A percentile compares a stretch with the other conserved stretches of the same genome.
These are phyloP conservation scores for Ylistrum balloti DNA, from an alignment of 1,140 invertebrate species.

Conservation along the genomic window DNA sequence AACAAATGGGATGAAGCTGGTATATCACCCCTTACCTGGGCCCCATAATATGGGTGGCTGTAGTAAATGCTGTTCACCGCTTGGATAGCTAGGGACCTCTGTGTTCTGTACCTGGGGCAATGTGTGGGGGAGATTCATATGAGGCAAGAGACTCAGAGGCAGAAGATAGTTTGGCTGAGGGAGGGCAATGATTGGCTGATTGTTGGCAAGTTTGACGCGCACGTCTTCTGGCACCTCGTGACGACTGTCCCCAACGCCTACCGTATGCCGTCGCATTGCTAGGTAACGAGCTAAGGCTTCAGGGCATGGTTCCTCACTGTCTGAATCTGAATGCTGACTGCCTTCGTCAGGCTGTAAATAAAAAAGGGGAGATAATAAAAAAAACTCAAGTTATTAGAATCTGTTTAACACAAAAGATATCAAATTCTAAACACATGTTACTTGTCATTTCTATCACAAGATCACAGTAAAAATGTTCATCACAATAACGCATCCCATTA, in stretches of 20 bases:
- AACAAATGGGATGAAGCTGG: no score
- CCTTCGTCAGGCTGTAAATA: constrained; percentile 71
- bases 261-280: constrained; percentile 92
- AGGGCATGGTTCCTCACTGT: constrained; percentile 82
- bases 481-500: no score
- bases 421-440: no score
- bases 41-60: constrained; percentile 95
- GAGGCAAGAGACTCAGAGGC: constrained; percentile 80
- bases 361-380: constrained; percentile 42
- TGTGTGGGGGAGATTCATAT: constrained; percentile 87
- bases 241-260: constrained; percentile 93
- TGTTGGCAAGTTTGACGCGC: constrained; percentile 78
- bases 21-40: constrained; percentile 89
- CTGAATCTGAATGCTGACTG: constrained; percentile 84
- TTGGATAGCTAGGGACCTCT: constrained; percentile 61
- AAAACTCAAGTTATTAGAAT: no score
- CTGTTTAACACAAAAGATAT: no score
- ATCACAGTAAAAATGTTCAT: no score
- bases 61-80: constrained; percentile 90
- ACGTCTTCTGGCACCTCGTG: constrained; percentile 86
- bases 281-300: constrained; percentile 82
- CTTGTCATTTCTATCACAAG: no score
- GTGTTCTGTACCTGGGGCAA: constrained; percentile 59
- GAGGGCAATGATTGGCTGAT: constrained; percentile 74
- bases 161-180: constrained; percentile 73